Evolutionary conservation across 37 sponge, comb jelly and placozoan genomes (phyloP).

Genomic region (Dysidea cf. avara): DNA sequence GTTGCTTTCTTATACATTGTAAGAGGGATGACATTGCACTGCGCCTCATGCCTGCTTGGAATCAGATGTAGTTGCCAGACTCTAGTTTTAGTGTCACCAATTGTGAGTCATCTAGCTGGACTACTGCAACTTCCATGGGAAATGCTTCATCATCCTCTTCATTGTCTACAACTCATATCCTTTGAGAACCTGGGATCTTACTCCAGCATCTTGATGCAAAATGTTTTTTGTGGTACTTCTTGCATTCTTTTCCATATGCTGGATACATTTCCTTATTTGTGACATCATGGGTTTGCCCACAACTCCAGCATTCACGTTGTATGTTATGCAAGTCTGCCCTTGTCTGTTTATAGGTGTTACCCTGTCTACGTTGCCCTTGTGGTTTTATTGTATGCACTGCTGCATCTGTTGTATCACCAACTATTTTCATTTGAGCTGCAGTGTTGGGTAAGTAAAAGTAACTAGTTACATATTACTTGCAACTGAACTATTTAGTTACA

Average conservation of each 20-base stretch:
- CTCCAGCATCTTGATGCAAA: not conserved
- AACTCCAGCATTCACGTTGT: not conserved
- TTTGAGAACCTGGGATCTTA: not conserved
- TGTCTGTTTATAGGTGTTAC: too few species aligned
- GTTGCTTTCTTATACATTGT: constrained; percentile 29
- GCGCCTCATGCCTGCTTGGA: constrained; percentile 41
- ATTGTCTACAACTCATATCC: not conserved
- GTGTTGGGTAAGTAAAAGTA: too few species aligned
- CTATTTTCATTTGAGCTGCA: too few species aligned
- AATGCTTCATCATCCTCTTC: constrained; percentile 15
- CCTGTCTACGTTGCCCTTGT: too few species aligned
- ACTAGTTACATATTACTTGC: too few species aligned
- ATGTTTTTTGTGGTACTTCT: not conserved
- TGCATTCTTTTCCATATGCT: not conserved
- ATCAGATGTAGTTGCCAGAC: constrained; percentile 23
- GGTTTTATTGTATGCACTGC: too few species aligned
- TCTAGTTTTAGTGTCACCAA: constrained; percentile 32
- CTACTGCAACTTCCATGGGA: not conserved
- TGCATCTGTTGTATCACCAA: too few species aligned
- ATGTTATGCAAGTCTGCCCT: not conserved
- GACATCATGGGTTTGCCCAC: not conserved
- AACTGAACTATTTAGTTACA: too few species aligned
- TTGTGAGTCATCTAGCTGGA: constrained; percentile 32
- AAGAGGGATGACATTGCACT: constrained; percentile 40
- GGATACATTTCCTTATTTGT: not conserved